These are phyloP conservation scores for Steinernema scapterisci DNA, from an alignment of 2,888 invertebrate genomes.

Conservation along the genomic window DNA sequence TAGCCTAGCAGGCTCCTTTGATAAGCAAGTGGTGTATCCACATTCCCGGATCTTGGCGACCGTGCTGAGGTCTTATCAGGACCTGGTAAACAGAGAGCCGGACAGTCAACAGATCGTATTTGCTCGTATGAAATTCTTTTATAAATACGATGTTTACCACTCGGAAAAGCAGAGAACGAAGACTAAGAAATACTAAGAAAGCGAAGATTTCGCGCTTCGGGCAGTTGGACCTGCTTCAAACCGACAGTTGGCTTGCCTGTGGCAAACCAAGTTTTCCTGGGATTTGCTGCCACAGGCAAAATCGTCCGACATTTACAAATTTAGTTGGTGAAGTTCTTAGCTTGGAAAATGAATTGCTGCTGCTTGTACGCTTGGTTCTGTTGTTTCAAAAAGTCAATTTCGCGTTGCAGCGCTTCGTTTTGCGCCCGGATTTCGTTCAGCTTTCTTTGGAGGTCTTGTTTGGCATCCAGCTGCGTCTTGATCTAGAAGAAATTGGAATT, in stretches of 20 bases:
- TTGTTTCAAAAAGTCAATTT: slow-evolving; percentile 12
- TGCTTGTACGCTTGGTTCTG: slow-evolving; percentile 19
- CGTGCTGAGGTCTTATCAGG: too few relatives aligned
- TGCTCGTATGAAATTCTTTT: background rate
- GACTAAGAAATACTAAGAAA: background rate
- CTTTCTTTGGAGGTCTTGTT: slow-evolving; percentile 14
- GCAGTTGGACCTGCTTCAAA: too few relatives aligned
- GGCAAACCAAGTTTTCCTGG: too few relatives aligned
- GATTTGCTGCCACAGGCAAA: background rate
- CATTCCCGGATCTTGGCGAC: too few relatives aligned
- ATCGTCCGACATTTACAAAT: background rate
- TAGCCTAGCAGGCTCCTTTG: too few relatives aligned
- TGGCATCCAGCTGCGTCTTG: slow-evolving; percentile 18
- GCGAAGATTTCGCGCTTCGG: too few relatives aligned
- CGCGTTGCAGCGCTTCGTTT: slow-evolving; percentile 4
- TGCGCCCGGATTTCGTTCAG: slow-evolving; percentile 13
- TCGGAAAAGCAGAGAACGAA: background rate
- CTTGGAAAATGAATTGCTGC: background rate
- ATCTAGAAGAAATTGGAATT: background rate
- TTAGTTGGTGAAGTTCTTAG: slow-evolving; percentile 3
- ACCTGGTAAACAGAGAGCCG: too few relatives aligned
- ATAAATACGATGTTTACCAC: background rate
- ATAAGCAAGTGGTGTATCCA: too few relatives aligned
- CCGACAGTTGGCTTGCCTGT: too few relatives aligned
- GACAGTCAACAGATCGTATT: background rate